phyloP scores from a whole-genome alignment of 2,797 vertebrate genomes.

The Prunella strophiata region DNA sequence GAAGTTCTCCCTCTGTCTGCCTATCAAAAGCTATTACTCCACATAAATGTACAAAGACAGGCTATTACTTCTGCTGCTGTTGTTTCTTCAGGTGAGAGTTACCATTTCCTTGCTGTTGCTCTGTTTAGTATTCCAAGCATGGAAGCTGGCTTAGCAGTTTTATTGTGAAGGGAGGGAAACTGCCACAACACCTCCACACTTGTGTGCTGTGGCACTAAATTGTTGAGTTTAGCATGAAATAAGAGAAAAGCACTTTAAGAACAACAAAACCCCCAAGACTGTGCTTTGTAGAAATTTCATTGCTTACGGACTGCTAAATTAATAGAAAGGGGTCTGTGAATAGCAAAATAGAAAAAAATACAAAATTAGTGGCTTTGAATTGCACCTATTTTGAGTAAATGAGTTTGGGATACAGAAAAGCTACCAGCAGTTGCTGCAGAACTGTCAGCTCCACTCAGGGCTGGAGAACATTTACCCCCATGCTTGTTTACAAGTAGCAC shows the following conservation, averaged over 20 bases:
- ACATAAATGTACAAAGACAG: not conserved
- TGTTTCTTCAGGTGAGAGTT: not conserved
- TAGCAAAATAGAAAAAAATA: not conserved
- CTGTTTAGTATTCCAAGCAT: not conserved
- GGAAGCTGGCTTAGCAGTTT: not conserved
- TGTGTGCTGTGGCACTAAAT: not conserved
- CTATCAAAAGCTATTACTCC: not conserved
- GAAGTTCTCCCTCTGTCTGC: not conserved
- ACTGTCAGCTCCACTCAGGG: not conserved
- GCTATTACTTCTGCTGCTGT: not conserved
- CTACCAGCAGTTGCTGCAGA: not conserved
- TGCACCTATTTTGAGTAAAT: not conserved
- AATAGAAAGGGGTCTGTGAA: not conserved
- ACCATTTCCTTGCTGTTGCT: not conserved
- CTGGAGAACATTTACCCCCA: not conserved
- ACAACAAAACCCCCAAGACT: not conserved
- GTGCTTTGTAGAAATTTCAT: not conserved
- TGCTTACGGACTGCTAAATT: conserved; percentile 1
- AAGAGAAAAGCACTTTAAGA: not conserved
- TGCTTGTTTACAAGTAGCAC: not conserved
- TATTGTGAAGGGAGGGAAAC: not conserved
- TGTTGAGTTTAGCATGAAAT: conserved; percentile 6
- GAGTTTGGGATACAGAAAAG: not conserved
- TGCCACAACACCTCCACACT: not conserved
- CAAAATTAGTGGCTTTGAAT: not conserved